Base-by-base conservation (phyloP, 1,140 invertebrate genomes). In the Tetramorium simillimum region DNA sequence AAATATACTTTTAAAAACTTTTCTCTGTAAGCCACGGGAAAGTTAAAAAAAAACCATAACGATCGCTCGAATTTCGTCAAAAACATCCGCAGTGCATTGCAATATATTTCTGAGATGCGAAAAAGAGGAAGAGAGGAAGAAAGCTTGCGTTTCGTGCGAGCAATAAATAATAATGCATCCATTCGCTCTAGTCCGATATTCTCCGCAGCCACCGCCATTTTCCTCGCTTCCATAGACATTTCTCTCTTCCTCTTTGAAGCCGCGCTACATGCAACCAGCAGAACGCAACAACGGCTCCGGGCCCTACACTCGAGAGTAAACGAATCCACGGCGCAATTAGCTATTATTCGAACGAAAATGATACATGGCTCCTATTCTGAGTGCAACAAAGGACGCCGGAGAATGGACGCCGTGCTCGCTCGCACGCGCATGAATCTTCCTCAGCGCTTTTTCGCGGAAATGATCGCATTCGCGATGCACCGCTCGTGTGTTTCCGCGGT, bases 211-310 rank as follows among this genome's bases (percentile, higher is more conserved):
- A 85, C 84, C 56, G 53, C n/a, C 69, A 84, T 53, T 84, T 84
- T 84, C 65, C 56, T 73, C 53, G 56, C 46, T 85, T 49, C 58
- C 53, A 78, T 63, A 80, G 85, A 51, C 70, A 82, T 73, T 84
- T 84, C 67, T 84, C 67, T 60, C 63, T 85, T 63, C 49, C 65
- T 65, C 60, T 53, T 33, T 73, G 49, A 70, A 69, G 62, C 85
- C 72, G 43, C 58, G 56, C 75, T 87, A 72, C 86, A 51, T 86
- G 85, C 67, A 82, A 51, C 87, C 76, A 46, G 75, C 80, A 58
- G 78, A 85, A 87, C 86, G 91, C 91, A 93, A 93, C 92, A 93
- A 92, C 86, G 78, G 63, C 62, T 80, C 67, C 86, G 70, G 89
- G 90, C 87, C 90, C 91, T 88, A 91, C 86, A 84, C 82, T 85